A percentile compares a stretch with the other conserved stretches of the same genome.
phyloP scores from a whole-genome alignment of 2,797 vertebrate species.

The Thamnophis elegans region DNA sequence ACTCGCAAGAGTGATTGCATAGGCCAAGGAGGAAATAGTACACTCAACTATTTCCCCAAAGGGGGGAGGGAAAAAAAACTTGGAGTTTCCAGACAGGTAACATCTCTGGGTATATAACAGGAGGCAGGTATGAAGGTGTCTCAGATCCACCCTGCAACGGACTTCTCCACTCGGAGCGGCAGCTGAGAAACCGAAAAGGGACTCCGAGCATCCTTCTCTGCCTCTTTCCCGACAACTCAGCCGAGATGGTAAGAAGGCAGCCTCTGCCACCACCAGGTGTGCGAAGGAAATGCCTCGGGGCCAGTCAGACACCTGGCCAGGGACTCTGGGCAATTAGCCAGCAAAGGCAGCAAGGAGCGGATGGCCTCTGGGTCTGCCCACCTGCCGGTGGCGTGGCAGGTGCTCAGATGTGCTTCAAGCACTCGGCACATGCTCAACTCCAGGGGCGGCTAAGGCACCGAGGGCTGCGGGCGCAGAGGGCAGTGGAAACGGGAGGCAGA shows the following conservation, averaged over 20 bases:
- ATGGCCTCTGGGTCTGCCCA: background rate
- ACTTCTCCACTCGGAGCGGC: background rate
- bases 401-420: background rate
- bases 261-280: constrained; percentile 25
- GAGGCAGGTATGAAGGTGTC: background rate
- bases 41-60: constrained; percentile 35
- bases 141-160: background rate
- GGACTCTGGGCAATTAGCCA: background rate
- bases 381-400: background rate
- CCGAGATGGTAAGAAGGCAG: background rate
- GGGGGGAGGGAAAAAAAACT: constrained; percentile 49
- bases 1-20: background rate
- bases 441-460: background rate
- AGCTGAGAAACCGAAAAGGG: constrained; percentile 31
- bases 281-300: background rate
- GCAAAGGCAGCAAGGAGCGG: background rate
- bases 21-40: constrained; percentile 36
- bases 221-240: background rate
- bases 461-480: background rate
- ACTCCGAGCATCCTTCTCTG: background rate
- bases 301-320: background rate
- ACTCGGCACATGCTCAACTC: background rate
- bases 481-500: background rate
- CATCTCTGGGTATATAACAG: constrained; percentile 59
- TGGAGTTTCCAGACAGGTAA: constrained; percentile 68